Evolutionary conservation across 2,888 invertebrate species (phyloP).

Genomic region (Drosophila phalerata): DNA sequence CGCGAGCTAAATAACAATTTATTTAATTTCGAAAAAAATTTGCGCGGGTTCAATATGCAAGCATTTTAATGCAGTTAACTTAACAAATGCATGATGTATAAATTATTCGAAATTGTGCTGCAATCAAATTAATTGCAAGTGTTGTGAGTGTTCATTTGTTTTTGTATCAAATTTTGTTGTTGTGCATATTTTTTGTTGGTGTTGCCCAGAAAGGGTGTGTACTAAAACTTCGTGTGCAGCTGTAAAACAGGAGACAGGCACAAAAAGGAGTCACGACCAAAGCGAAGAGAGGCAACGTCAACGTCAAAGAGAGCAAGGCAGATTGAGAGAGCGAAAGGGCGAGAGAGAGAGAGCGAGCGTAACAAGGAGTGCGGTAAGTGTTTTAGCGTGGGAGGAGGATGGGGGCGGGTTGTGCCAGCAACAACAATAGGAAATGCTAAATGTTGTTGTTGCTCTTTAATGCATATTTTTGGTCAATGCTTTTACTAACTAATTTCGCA

Average conservation of each 20-base stretch:
- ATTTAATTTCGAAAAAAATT: slow-evolving; percentile 41
- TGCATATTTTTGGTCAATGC: slow-evolving; percentile 36
- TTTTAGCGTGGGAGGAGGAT: slow-evolving; percentile 13
- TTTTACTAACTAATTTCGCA: slow-evolving; percentile 32
- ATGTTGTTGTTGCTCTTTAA: slow-evolving; percentile 14
- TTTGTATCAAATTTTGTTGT: slow-evolving; percentile 11
- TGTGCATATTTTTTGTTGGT: slow-evolving; percentile 27
- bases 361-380: slow-evolving; percentile 52
- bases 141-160: slow-evolving; percentile 7
- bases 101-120: slow-evolving; percentile 5
- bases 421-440: slow-evolving; percentile 17
- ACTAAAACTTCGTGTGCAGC: slow-evolving; percentile 45
- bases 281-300: slow-evolving; percentile 23
- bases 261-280: slow-evolving; percentile 49
- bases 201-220: slow-evolving; percentile 60
- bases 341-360: slow-evolving; percentile 2
- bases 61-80: slow-evolving; percentile 1
- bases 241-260: slow-evolving; percentile 57
- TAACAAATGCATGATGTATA: slow-evolving; percentile 1
- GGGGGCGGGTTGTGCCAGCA: slow-evolving; percentile 16
- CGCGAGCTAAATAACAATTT: slow-evolving; percentile 5
- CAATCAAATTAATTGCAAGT: slow-evolving; percentile 6
- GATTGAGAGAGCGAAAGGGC: background rate
- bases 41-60: slow-evolving; percentile 44
- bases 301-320: background rate